Base-by-base conservation (phyloP, 1,140 invertebrate genomes). In the Vanessa tameamea region DNA sequence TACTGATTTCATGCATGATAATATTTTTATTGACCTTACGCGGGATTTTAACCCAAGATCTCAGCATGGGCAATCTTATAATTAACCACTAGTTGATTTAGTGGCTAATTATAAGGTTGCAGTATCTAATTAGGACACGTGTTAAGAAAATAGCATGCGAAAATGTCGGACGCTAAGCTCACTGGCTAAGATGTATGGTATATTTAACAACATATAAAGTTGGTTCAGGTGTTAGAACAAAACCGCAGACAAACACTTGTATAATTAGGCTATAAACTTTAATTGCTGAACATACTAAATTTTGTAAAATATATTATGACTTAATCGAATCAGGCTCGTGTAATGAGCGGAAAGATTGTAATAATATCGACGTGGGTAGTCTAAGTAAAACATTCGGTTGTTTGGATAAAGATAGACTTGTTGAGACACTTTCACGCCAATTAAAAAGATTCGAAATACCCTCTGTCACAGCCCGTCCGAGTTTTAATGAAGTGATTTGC, bases 281-380 rank as follows among this genome's bases (percentile, higher is more conserved):
- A 89, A 89, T 91, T 91, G 82, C 82, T 47, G 72, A 78, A 81
- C 76, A 82, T 81, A 84, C 74, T 78, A 77, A 77, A 69, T 82
- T 83, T 88, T 84, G 82, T 87, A 84, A 87, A 89, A 82, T 75
- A 83, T 76, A 83, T 87, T 88, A 85, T 82, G 83, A 85, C 84
- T 89, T 88, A 90, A 91, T 90, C 82, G 84, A 81, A 76, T 76
- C 78, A 81, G 80, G 83, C 75, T 76, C 78, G 81, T 77, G 85
- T 91, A 90, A 91, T 89, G 87, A 87, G 87, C 87, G 84, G 85
- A 87, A 88, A 90, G 86, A 81, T 47, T 87, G 81, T 83, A 84
- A 87, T 84, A 80, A 86, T 84, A 75, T 79, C 85, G 20, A 63
- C 75, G 87, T 87, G 86, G 87, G 85, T 77, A 87, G 85, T 87